These are phyloP conservation scores for Megalops atlanticus DNA, from an alignment of 2,113 vertebrate genomes.

Conservation along the genomic window DNA sequence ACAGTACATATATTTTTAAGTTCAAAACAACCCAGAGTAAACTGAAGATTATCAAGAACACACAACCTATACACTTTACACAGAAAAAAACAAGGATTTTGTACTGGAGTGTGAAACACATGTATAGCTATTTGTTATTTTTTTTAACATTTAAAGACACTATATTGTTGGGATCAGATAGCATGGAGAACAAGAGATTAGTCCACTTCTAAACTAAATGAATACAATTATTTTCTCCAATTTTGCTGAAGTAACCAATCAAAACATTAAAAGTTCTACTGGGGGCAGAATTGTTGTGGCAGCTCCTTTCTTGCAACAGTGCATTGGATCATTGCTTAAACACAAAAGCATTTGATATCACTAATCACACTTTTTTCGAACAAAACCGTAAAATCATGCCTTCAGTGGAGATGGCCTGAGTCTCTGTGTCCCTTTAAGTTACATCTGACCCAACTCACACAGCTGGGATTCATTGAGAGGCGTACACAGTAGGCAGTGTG, in stretches of 20 bases:
- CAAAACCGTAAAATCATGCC: constrained; percentile 51
- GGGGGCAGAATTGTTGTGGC: neutral
- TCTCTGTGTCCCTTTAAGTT: constrained; percentile 15
- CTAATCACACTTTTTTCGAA: constrained; percentile 49
- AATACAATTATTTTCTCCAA: constrained; percentile 33
- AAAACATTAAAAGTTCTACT: neutral
- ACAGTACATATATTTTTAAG: constrained; percentile 46
- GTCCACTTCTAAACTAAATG: constrained; percentile 41
- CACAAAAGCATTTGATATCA: constrained; percentile 7
- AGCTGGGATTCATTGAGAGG: neutral
- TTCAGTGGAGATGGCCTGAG: constrained; percentile 49
- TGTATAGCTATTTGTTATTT: constrained; percentile 62
- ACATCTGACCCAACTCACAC: neutral
- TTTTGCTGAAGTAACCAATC: constrained; percentile 21
- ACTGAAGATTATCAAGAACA: constrained; percentile 24
- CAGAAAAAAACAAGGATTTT: constrained; percentile 39
- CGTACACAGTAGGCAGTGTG: neutral
- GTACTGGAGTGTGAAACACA: constrained; percentile 52
- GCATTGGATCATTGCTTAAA: constrained; percentile 11
- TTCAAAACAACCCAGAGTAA: constrained; percentile 28
- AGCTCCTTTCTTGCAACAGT: constrained; percentile 24
- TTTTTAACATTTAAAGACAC: constrained; percentile 66
- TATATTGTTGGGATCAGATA: constrained; percentile 46
- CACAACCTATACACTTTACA: constrained; percentile 25
- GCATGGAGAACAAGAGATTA: constrained; percentile 54